A percentile compares a stretch with the other conserved stretches of the same genome.
Evolutionary conservation across 1,140 invertebrate genomes (phyloP).

Genomic region (Chironomus striatipennis): DNA sequence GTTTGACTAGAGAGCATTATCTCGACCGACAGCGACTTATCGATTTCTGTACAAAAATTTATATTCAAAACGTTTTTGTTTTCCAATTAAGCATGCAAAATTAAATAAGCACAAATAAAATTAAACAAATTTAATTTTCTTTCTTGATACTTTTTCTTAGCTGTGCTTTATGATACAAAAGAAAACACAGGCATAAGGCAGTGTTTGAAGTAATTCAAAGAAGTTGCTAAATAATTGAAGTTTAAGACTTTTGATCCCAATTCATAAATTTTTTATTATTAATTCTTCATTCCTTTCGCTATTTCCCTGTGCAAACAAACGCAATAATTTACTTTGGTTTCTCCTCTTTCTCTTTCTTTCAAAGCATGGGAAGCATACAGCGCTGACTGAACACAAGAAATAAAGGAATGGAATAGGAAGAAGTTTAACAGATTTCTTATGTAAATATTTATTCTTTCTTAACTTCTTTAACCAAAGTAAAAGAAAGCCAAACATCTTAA

Average conservation of each 20-base stretch:
- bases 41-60: slow-evolving; percentile 5
- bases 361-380: neutral
- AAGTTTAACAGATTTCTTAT: slow-evolving; percentile 19
- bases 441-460: slow-evolving; percentile 20
- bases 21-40: neutral
- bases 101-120: slow-evolving; percentile 15
- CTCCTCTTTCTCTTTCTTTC: neutral
- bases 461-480: neutral
- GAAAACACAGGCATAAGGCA: too few relatives aligned
- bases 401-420: neutral
- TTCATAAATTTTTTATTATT: too few relatives aligned
- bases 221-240: too few relatives aligned
- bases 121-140: neutral
- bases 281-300: neutral
- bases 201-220: too few relatives aligned
- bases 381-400: too few relatives aligned
- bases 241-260: too few relatives aligned
- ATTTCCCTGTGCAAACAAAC: slow-evolving; percentile 3
- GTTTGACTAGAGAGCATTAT: neutral
- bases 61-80: slow-evolving; percentile 19
- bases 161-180: too few relatives aligned
- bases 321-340: neutral
- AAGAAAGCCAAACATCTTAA: slow-evolving; percentile 1
- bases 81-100: slow-evolving; percentile 23
- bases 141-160: neutral